Conservation (phyloP, 2,113 vertebrate genomes). For the Neotragus moschatus region DNA sequence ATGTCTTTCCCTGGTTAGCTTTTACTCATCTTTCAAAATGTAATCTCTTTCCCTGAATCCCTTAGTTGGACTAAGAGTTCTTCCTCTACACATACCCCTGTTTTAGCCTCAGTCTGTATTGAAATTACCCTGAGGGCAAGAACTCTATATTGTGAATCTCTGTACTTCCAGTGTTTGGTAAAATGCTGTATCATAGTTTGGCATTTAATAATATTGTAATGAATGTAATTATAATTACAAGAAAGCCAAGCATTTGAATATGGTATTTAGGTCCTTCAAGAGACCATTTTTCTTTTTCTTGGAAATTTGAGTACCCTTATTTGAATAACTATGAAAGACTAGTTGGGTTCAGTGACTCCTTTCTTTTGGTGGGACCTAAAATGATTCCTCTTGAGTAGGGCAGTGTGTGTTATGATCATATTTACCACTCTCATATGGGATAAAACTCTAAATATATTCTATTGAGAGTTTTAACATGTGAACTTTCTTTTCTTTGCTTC, state of each 20-base stretch:
- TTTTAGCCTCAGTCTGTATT: neutral
- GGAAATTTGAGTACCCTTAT: neutral
- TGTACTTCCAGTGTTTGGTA: neutral
- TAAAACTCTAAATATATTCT: neutral
- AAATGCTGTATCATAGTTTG: neutral
- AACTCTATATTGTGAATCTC: neutral
- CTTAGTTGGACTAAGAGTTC: neutral
- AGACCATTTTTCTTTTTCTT: neutral
- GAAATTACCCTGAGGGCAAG: neutral
- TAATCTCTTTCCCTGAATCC: neutral
- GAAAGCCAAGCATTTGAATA: neutral
- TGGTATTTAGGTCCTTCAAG: neutral
- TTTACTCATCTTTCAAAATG: neutral
- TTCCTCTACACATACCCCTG: neutral
- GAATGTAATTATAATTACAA: neutral
- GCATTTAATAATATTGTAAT: neutral
- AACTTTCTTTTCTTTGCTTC: conserved; percentile 52
- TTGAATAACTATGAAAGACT: neutral
- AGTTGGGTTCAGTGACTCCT: neutral
- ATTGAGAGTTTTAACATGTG: conserved; percentile 42
- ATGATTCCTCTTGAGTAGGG: neutral
- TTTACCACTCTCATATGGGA: neutral
- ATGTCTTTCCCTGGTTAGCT: neutral
- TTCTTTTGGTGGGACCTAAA: neutral
- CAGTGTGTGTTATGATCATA: neutral